Evolutionary conservation across 53 echinoderm and acorn worm genomes (phyloP).

Genomic region (Holothuria scabra): DNA sequence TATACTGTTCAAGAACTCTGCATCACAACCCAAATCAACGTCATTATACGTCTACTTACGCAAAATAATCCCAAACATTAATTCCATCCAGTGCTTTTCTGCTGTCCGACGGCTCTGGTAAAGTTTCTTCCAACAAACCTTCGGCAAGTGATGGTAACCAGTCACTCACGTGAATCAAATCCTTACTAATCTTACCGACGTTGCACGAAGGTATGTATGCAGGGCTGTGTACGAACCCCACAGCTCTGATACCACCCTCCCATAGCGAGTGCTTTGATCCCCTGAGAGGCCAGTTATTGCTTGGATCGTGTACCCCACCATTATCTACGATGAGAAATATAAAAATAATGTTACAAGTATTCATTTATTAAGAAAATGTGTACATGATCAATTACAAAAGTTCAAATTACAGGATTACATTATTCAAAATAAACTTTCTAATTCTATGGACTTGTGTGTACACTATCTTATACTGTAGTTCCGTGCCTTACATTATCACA

Average conservation of each 20-base stretch:
- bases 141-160: slow-evolving; percentile 79
- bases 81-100: slow-evolving; percentile 73
- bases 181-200: slow-evolving; percentile 61
- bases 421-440: too few relatives aligned
- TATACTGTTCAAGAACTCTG: too few relatives aligned
- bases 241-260: slow-evolving; percentile 84
- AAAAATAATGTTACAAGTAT: too few relatives aligned
- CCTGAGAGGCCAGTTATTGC: slow-evolving; percentile 83
- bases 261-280: slow-evolving; percentile 68
- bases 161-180: slow-evolving; percentile 80
- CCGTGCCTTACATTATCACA: too few relatives aligned
- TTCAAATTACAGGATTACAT: too few relatives aligned
- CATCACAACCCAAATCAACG: too few relatives aligned
- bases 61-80: slow-evolving; percentile 75
- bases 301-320: slow-evolving; percentile 55
- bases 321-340: slow-evolving; percentile 58
- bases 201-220: slow-evolving; percentile 19
- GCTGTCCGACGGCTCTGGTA: slow-evolving; percentile 18
- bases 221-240: slow-evolving; percentile 41
- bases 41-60: slow-evolving; percentile 32
- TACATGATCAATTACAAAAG: too few relatives aligned
- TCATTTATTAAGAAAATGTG: too few relatives aligned
- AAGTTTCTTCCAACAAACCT: slow-evolving; percentile 45
- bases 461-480: too few relatives aligned
- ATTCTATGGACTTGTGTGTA: too few relatives aligned